Conservation (phyloP, 2,888 invertebrate species). For the Elgonia sp. region DNA sequence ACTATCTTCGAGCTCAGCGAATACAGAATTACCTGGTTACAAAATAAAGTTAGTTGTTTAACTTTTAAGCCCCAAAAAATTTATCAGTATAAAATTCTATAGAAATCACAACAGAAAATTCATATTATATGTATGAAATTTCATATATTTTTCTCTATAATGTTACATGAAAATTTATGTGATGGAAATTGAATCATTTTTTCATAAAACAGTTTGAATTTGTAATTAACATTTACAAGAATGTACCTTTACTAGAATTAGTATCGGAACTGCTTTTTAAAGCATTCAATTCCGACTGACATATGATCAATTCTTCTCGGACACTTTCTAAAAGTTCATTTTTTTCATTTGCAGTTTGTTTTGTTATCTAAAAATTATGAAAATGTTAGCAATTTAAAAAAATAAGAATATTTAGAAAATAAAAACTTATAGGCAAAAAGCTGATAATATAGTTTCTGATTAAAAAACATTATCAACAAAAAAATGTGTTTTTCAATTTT, state of each 20-base stretch:
- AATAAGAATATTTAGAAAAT: conserved; percentile 42
- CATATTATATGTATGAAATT: no score
- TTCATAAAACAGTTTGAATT: no score
- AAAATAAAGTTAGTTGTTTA: conserved; percentile 14
- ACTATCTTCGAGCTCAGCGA: conserved; percentile 85
- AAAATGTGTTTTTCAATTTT: conserved; percentile 36
- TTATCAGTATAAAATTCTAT: no score
- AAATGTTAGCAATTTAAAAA: background rate
- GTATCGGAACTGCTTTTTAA: conserved; percentile 76
- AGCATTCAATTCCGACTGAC: conserved; percentile 78
- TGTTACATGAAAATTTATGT: no score
- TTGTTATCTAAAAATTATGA: conserved; percentile 66
- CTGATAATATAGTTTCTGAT: no score
- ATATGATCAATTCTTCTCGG: conserved; percentile 79
- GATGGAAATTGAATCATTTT: no score
- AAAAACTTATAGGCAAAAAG: no score
- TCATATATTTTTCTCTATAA: no score
- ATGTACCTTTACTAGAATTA: conserved; percentile 77
- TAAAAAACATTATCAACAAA: no score
- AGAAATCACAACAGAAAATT: no score
- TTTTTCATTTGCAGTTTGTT: conserved; percentile 76
- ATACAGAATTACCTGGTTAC: conserved; percentile 84
- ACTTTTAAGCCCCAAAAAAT: no score
- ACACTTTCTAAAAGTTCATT: conserved; percentile 78
- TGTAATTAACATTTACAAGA: background rate